A percentile compares a stretch with the other conserved stretches of the same genome.
Evolutionary conservation across 2,888 invertebrate species (phyloP).

Genomic region (Notocelia uddmanniana): DNA sequence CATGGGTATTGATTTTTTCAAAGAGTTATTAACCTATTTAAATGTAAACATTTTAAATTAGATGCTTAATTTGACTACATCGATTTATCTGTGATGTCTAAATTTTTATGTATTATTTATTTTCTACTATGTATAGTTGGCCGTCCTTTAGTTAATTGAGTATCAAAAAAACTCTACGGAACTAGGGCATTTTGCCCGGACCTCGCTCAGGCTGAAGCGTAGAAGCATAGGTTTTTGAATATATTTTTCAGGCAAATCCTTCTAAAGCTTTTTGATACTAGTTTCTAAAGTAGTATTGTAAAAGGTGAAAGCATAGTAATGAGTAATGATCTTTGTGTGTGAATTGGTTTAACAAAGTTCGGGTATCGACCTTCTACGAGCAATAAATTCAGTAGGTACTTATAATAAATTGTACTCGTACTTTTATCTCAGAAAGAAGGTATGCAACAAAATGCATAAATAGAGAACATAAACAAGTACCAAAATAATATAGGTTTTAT

Average conservation of each 20-base stretch:
- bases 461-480: too few species aligned
- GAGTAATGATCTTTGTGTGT: not conserved
- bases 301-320: not conserved
- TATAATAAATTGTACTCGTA: too few species aligned
- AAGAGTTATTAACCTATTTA: too few species aligned
- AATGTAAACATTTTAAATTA: too few species aligned
- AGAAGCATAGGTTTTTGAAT: constrained; percentile 22
- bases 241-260: constrained; percentile 12
- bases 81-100: too few species aligned
- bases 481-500: too few species aligned
- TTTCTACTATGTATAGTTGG: not conserved
- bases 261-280: not conserved
- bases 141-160: constrained; percentile 5
- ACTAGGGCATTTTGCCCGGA: constrained; percentile 38
- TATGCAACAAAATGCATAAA: too few species aligned
- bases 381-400: too few species aligned
- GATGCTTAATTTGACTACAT: too few species aligned
- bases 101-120: not conserved
- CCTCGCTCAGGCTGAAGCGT: constrained; percentile 25
- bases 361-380: too few species aligned
- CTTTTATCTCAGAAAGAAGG: too few species aligned
- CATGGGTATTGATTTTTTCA: too few species aligned
- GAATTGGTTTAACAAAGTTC: not conserved
- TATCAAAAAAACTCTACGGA: constrained; percentile 19
- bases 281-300: not conserved